Percentiles rank a stretch among this genome's conserved stretches.
phyloP scores from a whole-genome alignment of 1,140 invertebrate genomes.

The Cheumatopsyche charites region DNA sequence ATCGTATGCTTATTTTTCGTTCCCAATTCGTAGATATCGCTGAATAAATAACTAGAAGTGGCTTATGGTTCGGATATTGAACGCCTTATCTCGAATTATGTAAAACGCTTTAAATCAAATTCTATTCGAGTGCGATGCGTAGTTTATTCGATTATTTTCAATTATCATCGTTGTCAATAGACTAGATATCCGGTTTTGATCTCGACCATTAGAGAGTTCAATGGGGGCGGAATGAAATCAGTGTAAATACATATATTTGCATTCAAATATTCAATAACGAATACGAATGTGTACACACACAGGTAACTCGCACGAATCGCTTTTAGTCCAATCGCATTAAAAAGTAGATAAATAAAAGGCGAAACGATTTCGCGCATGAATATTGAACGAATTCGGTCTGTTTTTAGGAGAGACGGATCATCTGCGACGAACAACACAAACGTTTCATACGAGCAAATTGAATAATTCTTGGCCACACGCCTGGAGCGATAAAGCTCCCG shows the following conservation, averaged over 20 bases:
- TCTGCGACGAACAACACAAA: neutral
- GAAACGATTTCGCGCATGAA: conserved; percentile 3
- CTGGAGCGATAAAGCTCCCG: conserved; percentile 1
- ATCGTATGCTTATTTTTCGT: no score
- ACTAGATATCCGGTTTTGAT: conserved; percentile 17
- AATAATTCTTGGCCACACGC: conserved; percentile 19
- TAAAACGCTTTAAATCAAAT: no score
- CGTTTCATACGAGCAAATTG: conserved; percentile 3
- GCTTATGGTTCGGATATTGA: no score
- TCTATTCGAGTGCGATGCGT: no score
- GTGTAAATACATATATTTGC: conserved; percentile 21
- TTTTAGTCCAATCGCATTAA: conserved; percentile 9
- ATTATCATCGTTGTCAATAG: conserved; percentile 24
- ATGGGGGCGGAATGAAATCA: conserved; percentile 25
- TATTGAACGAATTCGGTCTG: conserved; percentile 1
- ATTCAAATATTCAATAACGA: conserved; percentile 26
- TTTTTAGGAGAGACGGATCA: conserved; percentile 5
- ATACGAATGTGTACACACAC: conserved; percentile 14
- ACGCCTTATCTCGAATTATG: no score
- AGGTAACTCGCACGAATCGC: conserved; percentile 14
- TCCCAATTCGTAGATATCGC: no score
- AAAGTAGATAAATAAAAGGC: conserved; percentile 8
- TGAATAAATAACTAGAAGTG: no score
- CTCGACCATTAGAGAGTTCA: conserved; percentile 17
- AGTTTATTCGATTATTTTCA: neutral